phyloP scores from a whole-genome alignment of 2,113 vertebrate species.

The Erpornis zantholeuca region DNA sequence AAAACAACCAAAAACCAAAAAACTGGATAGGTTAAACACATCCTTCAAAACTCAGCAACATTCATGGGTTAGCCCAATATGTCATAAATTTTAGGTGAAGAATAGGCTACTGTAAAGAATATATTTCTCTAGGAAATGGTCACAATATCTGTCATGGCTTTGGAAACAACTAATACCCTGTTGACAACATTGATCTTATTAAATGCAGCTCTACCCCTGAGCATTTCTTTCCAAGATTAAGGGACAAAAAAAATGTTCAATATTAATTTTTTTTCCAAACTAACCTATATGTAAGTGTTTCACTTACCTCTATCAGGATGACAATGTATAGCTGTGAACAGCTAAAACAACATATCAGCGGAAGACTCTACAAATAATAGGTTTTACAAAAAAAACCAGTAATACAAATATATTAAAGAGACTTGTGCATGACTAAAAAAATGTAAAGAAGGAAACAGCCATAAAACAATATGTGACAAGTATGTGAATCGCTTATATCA shows the following conservation, averaged over 20 bases:
- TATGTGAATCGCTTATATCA: background rate
- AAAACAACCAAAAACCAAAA: background rate
- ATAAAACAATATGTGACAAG: background rate
- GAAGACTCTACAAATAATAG: background rate
- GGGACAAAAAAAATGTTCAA: background rate
- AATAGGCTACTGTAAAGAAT: background rate
- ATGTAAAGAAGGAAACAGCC: background rate
- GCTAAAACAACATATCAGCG: background rate
- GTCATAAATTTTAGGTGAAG: background rate
- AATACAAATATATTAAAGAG: background rate
- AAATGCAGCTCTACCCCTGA: background rate
- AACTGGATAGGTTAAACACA: background rate
- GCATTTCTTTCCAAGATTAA: background rate
- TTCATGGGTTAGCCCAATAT: background rate
- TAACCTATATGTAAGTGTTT: background rate
- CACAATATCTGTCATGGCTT: background rate
- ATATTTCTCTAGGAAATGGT: background rate
- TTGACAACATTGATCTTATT: background rate
- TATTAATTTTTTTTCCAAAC: background rate
- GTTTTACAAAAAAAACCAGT: background rate
- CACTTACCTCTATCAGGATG: background rate
- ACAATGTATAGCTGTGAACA: background rate
- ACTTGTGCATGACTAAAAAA: background rate
- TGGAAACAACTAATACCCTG: background rate
- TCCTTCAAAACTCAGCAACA: background rate